phyloP scores from a whole-genome alignment of 1,140 invertebrate genomes.

The Lucilia sericata region DNA sequence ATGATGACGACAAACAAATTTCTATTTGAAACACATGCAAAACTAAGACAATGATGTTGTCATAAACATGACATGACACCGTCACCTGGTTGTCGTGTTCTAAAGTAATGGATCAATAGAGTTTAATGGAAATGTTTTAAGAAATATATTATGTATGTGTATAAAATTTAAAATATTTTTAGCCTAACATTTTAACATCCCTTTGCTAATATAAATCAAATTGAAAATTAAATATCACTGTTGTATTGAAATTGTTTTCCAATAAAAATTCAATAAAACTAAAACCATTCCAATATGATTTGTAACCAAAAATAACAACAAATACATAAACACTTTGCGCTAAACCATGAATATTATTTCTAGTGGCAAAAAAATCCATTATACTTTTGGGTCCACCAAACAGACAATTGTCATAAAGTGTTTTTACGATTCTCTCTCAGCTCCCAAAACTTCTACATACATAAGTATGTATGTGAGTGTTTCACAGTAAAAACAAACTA shows the following conservation, averaged over 20 bases:
- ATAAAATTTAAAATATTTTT: not conserved
- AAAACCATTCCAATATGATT: not conserved
- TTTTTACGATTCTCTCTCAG: not conserved
- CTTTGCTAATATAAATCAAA: not conserved
- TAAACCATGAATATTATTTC: not conserved
- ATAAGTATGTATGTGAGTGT: not conserved
- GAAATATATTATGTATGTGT: not conserved
- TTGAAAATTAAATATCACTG: too few species aligned
- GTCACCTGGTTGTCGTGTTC: constrained; percentile 3
- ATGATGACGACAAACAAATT: constrained; percentile 7
- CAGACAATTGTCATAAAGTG: constrained; percentile 8
- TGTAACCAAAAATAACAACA: not conserved
- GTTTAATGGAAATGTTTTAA: not conserved
- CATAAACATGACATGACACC: constrained; percentile 12
- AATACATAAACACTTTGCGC: not conserved
- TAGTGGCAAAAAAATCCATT: constrained; percentile 30
- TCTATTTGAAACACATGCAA: not conserved
- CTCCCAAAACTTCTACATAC: too few species aligned
- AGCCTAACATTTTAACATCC: not conserved
- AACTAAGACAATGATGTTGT: not conserved
- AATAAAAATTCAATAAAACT: constrained; percentile 41
- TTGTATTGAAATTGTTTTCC: constrained; percentile 11
- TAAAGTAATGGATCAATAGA: not conserved
- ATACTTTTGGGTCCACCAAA: constrained; percentile 30
- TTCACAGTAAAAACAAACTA: not conserved